phyloP scores from a whole-genome alignment of 92 coral and sea anemone genomes.

The Umimayanthus kanabou region DNA sequence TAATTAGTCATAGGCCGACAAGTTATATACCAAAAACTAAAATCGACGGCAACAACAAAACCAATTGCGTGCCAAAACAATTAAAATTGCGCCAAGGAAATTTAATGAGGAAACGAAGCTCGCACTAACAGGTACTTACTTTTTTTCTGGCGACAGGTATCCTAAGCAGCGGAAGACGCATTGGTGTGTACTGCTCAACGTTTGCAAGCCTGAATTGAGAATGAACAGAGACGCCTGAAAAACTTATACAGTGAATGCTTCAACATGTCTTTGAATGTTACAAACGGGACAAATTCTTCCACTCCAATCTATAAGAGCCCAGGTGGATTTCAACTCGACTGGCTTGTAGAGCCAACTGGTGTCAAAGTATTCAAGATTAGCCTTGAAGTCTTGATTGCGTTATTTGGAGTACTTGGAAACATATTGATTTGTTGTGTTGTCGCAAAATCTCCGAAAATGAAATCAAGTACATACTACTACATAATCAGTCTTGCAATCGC shows the following conservation, averaged over 20 bases:
- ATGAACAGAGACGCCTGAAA: neutral
- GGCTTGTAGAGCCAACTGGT: conserved; percentile 44
- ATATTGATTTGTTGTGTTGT: conserved; percentile 70
- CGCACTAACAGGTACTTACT: no score
- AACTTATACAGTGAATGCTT: neutral
- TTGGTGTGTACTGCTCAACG: neutral
- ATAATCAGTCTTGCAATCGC: conserved; percentile 75
- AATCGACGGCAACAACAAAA: no score
- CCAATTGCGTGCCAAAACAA: no score
- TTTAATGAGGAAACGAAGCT: no score
- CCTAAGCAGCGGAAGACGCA: neutral
- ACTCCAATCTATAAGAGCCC: neutral
- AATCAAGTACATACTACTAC: conserved; percentile 67
- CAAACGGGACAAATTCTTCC: neutral
- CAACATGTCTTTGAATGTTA: conserved; percentile 8
- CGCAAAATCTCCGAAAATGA: conserved; percentile 57
- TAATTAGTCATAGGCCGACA: no score
- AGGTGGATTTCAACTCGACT: conserved; percentile 4
- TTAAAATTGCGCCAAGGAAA: no score
- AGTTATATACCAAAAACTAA: no score
- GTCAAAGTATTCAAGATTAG: conserved; percentile 55
- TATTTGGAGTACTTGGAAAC: conserved; percentile 77
- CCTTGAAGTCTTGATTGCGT: conserved; percentile 56
- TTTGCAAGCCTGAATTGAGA: neutral
- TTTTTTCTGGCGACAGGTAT: neutral